Evolutionary conservation across 53 echinoderm and acorn worm genomes (phyloP).

Genomic region (Pentamera pediparva): DNA sequence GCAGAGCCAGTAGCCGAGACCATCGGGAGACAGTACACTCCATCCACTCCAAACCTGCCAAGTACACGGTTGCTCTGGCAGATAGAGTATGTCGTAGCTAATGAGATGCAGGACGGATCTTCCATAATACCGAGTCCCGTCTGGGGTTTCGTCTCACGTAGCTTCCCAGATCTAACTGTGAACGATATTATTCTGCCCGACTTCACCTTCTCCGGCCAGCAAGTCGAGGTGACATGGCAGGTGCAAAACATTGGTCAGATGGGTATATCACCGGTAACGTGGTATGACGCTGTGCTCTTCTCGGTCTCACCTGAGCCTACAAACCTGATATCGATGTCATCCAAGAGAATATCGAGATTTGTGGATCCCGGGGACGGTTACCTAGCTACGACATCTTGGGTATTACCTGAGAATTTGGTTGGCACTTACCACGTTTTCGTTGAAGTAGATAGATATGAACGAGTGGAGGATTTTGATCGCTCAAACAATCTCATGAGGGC

Average conservation of each 20-base stretch:
- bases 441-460: not conserved
- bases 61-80: conserved; percentile 18
- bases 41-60: conserved; percentile 5
- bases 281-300: not conserved
- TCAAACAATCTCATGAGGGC: not conserved
- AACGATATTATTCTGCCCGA: not conserved
- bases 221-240: conserved; percentile 17
- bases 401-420: conserved; percentile 4
- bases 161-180: conserved; percentile 21
- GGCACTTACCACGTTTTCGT: conserved; percentile 23
- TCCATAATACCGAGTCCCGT: conserved; percentile 17
- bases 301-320: not conserved
- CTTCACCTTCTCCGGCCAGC: conserved; percentile 21
- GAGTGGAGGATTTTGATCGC: conserved; percentile 18
- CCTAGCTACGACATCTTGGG: not conserved
- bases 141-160: conserved; percentile 24
- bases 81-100: conserved; percentile 6
- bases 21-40: not conserved
- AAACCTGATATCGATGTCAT: not conserved
- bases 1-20: not conserved
- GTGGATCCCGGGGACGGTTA: conserved; percentile 26
- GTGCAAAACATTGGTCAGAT: conserved; percentile 18
- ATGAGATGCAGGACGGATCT: not conserved
- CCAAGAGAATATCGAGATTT: not conserved
- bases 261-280: not conserved